Evolutionary conservation across 2,888 invertebrate species (phyloP), one percentile per base, ranked within the genome.

Genomic region (Leucoptera coffeella): DNA sequence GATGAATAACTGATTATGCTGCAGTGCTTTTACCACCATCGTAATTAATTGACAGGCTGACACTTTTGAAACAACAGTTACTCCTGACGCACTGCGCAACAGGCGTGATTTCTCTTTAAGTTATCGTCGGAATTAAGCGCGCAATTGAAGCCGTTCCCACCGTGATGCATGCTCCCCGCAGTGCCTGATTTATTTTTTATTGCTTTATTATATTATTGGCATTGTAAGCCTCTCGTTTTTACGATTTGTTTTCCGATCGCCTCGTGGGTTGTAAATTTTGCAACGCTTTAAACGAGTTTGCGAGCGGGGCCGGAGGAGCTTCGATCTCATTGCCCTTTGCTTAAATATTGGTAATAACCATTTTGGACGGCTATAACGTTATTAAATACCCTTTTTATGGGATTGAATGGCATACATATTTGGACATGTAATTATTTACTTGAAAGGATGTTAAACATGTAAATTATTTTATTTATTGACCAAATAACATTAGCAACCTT

Each of bases 1-100:
- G 64, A 69, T 69, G 65, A 67, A 67, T 67, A 64, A 61, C 67
- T 64, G 64, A 67, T 65, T 62, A 54, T 59, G 56, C 62, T 65
- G 60, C 64, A 56, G 51, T 54, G 50, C 53, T 56, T 62, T 64
- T 64, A 54, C n/a, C n/a, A 56, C 56, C 39, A 52, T 57, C 15
- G 17, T 25, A 59, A 65, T 64, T 67, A 67, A 64, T 61, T 56
- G 57, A 57, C 54, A 53, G 45, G 45, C 44, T 15, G 50, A 47
- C 60, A 62, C 59, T 56, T 52, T 17, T 17, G 6, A 17, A 6
- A 17, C 6, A 17, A 9, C 17, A 17, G 9, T 6, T 17, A 7
- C 17, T 17, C 9, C 6, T 9, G 17, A 7, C 17, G 6, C 9
- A 9, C 6, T 17, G 17, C 6, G 17, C 9, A 17, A 17, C 9